Evolutionary conservation across 1,140 invertebrate species (phyloP), one percentile per base, ranked within the genome.

Genomic region (Drosophila lowei): DNA sequence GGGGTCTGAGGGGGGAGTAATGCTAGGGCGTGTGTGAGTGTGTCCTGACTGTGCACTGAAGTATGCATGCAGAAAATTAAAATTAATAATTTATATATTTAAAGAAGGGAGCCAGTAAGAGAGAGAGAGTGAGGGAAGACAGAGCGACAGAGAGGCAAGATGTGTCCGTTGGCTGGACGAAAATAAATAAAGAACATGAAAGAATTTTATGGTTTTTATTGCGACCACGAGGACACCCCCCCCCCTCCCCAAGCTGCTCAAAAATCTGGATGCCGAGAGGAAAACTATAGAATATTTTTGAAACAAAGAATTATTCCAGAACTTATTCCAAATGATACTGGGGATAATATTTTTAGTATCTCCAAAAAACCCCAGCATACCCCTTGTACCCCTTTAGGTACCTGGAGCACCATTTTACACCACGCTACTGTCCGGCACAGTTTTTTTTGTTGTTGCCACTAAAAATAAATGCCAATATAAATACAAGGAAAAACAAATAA

Each of bases 21-120:
- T 77, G 50, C 61, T 43, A 50, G 67, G 46, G 56, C 52, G 23
- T 53, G 38, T 54, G 47, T 46, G 23, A 21, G 46, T 54, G 13
- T 18, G n/a, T 59, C 38, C 73, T 79, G 55, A 9, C 55, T 86
- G 81, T 88, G 80, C 76, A 75, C 56, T 77, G 78, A 77, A 79
- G 79, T 89, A 86, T 85, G 89, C 89, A 90, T 90, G 89, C 89
- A 90, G 89, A 90, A 90, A 90, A 90, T 90, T 90, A 90, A 90
- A 90, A 89, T 90, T 90, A 90, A 90, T 90, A 90, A 89, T 90
- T 90, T 79, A 90, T 90, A 79, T 79, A 81, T 77, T 70, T 79
- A 75, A 83, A 80, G 77, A 72, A 76, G 57, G 54, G 28, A 38
- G 34, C 34, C 34, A 38, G 34, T 5, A 38, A 13, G 34, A 13